Evolutionary conservation across 1,140 invertebrate species (phyloP).

Genomic region (Hylaeus anthracinus): DNA sequence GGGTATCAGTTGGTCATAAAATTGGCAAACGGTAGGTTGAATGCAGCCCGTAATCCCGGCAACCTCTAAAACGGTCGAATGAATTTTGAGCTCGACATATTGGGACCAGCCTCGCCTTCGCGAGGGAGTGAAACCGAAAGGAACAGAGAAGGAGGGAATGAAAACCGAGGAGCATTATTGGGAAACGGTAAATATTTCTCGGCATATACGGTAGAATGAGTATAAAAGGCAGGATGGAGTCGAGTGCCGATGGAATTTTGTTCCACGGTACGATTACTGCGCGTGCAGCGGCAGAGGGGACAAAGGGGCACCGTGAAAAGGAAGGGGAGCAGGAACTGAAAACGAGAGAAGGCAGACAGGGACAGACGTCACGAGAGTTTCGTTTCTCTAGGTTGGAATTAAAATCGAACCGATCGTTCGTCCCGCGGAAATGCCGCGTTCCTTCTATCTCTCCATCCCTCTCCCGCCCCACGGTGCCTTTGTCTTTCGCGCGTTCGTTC

Average conservation of each 20-base stretch:
- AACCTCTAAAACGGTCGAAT: slow-evolving; percentile 53
- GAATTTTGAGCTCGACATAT: slow-evolving; percentile 62
- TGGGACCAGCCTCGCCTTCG: slow-evolving; percentile 8
- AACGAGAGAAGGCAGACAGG: background rate
- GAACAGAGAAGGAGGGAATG: slow-evolving; percentile 12
- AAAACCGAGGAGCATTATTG: slow-evolving; percentile 55
- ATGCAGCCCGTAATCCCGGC: background rate
- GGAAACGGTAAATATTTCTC: slow-evolving; percentile 66
- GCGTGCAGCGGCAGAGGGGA: slow-evolving; percentile 17
- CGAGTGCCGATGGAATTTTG: slow-evolving; percentile 46
- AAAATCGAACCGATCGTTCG: slow-evolving; percentile 49
- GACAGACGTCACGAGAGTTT: background rate
- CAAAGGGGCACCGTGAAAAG: background rate
- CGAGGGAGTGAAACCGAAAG: background rate
- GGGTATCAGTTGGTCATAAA: background rate
- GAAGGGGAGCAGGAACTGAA: background rate
- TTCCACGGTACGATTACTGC: slow-evolving; percentile 51
- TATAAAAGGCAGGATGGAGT: slow-evolving; percentile 49
- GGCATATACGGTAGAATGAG: slow-evolving; percentile 44
- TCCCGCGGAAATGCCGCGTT: slow-evolving; percentile 12
- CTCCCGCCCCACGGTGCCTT: slow-evolving; percentile 9
- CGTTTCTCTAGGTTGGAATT: slow-evolving; percentile 45
- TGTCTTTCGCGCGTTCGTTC: slow-evolving; percentile 10
- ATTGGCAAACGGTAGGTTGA: background rate
- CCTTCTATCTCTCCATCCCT: background rate